Base-by-base conservation (phyloP, 2,797 vertebrate genomes). In the Falco berigora region DNA sequence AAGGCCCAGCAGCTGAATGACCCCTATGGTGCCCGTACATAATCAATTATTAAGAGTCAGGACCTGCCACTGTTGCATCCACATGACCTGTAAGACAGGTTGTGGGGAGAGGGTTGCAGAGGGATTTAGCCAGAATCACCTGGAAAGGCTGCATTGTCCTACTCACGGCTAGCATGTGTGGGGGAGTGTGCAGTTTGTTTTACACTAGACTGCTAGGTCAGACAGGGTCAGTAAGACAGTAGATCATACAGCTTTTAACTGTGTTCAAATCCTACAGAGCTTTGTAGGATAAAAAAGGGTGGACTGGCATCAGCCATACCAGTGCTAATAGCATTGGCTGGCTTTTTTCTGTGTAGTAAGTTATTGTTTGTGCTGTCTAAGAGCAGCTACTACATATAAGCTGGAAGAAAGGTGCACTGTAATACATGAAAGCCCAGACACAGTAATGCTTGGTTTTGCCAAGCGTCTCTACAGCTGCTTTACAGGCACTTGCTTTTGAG, bases 21-120 rank as follows among this genome's bases (percentile, higher is more conserved):
- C 86, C 84, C 53, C 81, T 91, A 12, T 4, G 27, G 75, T 90
- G 72, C 68, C 89, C 92, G 87, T 58, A 82, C 68, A 83, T 88
- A 95, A 94, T 94, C 86, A 92, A 85, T 96, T 95, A 92, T 90
- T 74, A 50, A 86, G 90, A 90, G 79, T 75, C 81, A 80, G 50
- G 84, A 68, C 68, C 75, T 77, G 78, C 64, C 72, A 80, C 53
- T 46, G 53, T 53, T 61, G 40, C 86, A 62, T 83, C 52, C 84
- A 82, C 28, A 30, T 72, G 81, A 93, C 20, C 64, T n/a, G 72
- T 68, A 72, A 74, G 78, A 63, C 84, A 89, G 84, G 64, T 58
- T 95, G 68, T 58, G 46, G 61, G 42, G 72, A 89, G 53, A 61
- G 46, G 34, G 36, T n/a, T 95, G 64, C 40, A 69, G 68, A 79